Base-by-base conservation (phyloP, 2,113 vertebrate genomes). In the Chaetura pelagica region DNA sequence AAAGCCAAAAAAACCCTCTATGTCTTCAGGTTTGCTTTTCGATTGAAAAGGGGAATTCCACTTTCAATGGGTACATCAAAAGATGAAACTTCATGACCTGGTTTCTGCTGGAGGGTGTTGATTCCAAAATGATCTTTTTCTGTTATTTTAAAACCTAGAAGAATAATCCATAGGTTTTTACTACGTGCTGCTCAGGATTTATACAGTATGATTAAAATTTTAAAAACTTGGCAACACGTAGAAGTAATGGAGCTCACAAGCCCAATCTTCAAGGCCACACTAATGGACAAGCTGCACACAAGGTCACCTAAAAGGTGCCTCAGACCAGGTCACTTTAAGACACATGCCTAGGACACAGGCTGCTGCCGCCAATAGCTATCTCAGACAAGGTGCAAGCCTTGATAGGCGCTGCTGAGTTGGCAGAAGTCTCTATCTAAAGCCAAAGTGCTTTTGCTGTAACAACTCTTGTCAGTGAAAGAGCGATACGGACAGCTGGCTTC, bases 181-280 rank as follows among this genome's bases (percentile, higher is more conserved):
- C 89, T 77, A 66, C 1, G 9, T 44, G 86, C 75, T 32, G 59
- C 61, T 78, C 51, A 66, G 62, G 67, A 91, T 89, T 95, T 58
- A 49, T 75, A 68, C 32, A 59, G 52, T 32, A 93, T 12, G 15
- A 54, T 68, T 96, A 88, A 93, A 96, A 92, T 54, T 67, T 82
- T 87, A 62, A 95, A 57, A 91, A 83, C 14, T 87, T 87, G 93
- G 71, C 67, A 94, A 94, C 68, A 87, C 95, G 69, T 42, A 73
- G 75, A 94, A 46, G 23, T 29, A 59, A 52, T 5, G 23, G 35
- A 86, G 54, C 62, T 68, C 40, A 54, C 30, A 68, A 84, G n/a
- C 15, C 38, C 2, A 4, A 9, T 34, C 18, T 77, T 55, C 67
- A 58, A 63, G 20, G 42, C 49, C 54, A 5, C 4, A 13, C 55